These are phyloP conservation scores for Salticus scenicus DNA, from an alignment of 2,888 invertebrate species.

Conservation along the genomic window DNA sequence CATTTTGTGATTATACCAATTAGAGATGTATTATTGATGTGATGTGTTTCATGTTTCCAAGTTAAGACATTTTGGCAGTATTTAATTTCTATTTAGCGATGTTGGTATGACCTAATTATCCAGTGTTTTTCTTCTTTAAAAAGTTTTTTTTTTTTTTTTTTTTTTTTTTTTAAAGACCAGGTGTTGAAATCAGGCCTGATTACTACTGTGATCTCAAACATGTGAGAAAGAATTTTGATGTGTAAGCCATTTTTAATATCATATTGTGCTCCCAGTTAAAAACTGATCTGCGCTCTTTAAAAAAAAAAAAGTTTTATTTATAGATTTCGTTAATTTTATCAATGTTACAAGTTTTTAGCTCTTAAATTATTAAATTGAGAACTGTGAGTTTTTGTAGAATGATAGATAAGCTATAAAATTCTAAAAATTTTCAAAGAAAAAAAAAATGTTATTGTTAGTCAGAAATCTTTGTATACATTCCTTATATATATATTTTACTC, in stretches of 20 bases:
- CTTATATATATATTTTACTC: too few relatives aligned
- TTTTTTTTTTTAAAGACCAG: conserved; percentile 45
- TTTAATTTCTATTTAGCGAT: conserved; percentile 27
- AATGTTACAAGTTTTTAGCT: not conserved
- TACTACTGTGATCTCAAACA: conserved; percentile 54
- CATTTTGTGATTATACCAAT: conserved; percentile 40
- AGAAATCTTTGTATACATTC: not conserved
- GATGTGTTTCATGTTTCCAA: conserved; percentile 46
- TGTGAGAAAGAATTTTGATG: conserved; percentile 36
- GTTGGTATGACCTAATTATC: conserved; percentile 4
- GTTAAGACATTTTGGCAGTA: conserved; percentile 49
- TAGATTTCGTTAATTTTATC: not conserved
- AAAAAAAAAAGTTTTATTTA: not conserved
- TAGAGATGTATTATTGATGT: conserved; percentile 46
- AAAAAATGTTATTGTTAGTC: not conserved
- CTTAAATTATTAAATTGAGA: not conserved
- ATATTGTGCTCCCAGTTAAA: conserved; percentile 43
- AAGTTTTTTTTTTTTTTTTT: too few relatives aligned
- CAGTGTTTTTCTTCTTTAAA: conserved; percentile 42
- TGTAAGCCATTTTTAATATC: conserved; percentile 34
- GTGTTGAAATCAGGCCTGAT: conserved; percentile 52
- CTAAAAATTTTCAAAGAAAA: not conserved
- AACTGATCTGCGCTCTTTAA: conserved; percentile 3
- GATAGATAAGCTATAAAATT: not conserved
- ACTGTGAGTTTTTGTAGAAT: not conserved